Conservation (phyloP, 2,797 vertebrate species). For the Catamblyrhynchus diadema region DNA sequence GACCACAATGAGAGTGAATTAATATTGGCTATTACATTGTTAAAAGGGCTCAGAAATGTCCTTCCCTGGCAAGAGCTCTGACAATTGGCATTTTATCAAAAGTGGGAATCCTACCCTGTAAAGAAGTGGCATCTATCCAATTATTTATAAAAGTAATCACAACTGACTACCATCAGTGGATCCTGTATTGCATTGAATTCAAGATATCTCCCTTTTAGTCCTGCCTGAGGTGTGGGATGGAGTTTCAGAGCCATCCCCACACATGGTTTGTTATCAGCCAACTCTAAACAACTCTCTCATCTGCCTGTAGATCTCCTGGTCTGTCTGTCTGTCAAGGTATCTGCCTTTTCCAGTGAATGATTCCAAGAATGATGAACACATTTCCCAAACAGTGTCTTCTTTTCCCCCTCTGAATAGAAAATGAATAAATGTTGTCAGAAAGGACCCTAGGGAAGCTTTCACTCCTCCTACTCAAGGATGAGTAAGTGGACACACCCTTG, state of each 20-base stretch:
- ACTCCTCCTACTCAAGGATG: not conserved
- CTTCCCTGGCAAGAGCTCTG: not conserved
- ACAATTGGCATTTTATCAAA: not conserved
- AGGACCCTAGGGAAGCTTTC: not conserved
- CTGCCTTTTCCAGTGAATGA: not conserved
- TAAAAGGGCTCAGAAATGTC: not conserved
- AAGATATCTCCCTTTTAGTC: not conserved
- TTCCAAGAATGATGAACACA: not conserved
- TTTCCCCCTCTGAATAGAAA: not conserved
- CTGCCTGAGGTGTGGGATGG: not conserved
- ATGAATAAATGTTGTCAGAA: not conserved
- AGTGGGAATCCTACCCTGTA: not conserved
- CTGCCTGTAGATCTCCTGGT: not conserved
- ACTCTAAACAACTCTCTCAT: not conserved
- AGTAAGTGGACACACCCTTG: constrained; percentile 14
- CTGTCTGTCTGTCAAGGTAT: not conserved
- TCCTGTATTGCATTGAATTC: not conserved
- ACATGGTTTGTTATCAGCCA: not conserved
- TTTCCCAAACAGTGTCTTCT: not conserved
- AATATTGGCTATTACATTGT: not conserved
- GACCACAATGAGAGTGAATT: not conserved
- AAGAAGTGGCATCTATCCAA: not conserved
- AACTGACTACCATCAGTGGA: not conserved
- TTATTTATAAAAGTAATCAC: not conserved
- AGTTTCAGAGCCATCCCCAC: not conserved